phyloP scores from a whole-genome alignment of 2,113 vertebrate genomes.

The Cephalopholis sonnerati region DNA sequence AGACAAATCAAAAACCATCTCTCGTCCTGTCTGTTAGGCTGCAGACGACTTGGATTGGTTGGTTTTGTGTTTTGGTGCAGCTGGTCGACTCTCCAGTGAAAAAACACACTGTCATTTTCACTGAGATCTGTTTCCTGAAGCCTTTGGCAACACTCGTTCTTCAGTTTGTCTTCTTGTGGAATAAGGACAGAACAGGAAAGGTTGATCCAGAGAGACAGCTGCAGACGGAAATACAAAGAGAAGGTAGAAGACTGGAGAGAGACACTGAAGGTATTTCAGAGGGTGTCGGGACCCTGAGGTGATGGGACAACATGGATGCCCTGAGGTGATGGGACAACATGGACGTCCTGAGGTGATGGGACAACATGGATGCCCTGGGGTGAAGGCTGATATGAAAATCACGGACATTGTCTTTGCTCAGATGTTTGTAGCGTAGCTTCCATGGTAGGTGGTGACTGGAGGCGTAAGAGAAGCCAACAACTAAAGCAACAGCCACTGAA shows the following conservation, averaged over 20 bases:
- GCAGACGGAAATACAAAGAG: background rate
- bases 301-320: background rate
- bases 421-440: background rate
- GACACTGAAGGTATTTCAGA: background rate
- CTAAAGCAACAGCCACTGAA: background rate
- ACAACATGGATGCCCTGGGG: background rate
- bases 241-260: background rate
- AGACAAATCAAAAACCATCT: slow-evolving; percentile 62
- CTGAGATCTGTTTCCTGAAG: slow-evolving; percentile 37
- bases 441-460: too few species aligned
- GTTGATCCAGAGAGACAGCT: slow-evolving; percentile 31
- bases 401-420: background rate
- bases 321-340: background rate
- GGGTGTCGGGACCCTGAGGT: background rate
- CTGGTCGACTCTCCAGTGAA: background rate
- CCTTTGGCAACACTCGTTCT: slow-evolving; percentile 11
- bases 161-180: background rate
- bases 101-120: slow-evolving; percentile 28
- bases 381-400: background rate
- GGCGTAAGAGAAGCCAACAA: background rate
- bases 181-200: background rate
- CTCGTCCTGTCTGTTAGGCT: slow-evolving; percentile 45
- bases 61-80: slow-evolving; percentile 5
- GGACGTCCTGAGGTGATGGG: background rate
- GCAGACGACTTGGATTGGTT: slow-evolving; percentile 4